Percentiles rank a stretch among this genome's conserved stretches.
Evolutionary conservation across 2,113 vertebrate genomes (phyloP).

Genomic region (Globicephala melas): DNA sequence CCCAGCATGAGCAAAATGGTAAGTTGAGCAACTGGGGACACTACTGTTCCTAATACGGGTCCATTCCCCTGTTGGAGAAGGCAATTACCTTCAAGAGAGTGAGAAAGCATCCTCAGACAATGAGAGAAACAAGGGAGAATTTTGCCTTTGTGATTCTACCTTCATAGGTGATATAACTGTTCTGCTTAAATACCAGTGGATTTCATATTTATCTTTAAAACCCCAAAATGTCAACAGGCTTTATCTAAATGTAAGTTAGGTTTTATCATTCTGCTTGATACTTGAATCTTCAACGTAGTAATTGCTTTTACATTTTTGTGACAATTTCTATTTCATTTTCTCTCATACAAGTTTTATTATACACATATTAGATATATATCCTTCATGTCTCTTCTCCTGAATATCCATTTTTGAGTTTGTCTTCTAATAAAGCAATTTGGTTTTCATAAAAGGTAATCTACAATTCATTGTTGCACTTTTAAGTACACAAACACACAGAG

Average conservation of each 20-base stretch:
- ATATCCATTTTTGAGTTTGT: background rate
- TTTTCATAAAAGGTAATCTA: background rate
- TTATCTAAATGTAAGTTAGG: background rate
- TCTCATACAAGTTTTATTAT: background rate
- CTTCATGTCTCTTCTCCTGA: background rate
- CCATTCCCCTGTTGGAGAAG: background rate
- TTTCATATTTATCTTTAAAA: constrained; percentile 13
- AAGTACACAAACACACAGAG: background rate
- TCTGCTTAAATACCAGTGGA: background rate
- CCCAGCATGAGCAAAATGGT: background rate
- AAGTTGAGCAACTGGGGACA: background rate
- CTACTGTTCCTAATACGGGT: background rate
- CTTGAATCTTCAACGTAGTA: background rate
- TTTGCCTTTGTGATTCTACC: background rate
- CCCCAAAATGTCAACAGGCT: background rate
- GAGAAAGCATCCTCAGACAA: background rate
- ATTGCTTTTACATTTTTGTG: background rate
- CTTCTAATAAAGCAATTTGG: background rate
- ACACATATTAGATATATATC: background rate
- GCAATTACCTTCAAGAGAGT: background rate
- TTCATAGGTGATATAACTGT: background rate
- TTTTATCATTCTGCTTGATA: constrained; percentile 16
- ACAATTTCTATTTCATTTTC: background rate
- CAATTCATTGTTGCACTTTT: background rate
- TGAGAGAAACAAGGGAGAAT: background rate